Evolutionary conservation across 2,113 vertebrate species (phyloP), one percentile per base, ranked within the genome.

Genomic region (Meleagris gallopavo): DNA sequence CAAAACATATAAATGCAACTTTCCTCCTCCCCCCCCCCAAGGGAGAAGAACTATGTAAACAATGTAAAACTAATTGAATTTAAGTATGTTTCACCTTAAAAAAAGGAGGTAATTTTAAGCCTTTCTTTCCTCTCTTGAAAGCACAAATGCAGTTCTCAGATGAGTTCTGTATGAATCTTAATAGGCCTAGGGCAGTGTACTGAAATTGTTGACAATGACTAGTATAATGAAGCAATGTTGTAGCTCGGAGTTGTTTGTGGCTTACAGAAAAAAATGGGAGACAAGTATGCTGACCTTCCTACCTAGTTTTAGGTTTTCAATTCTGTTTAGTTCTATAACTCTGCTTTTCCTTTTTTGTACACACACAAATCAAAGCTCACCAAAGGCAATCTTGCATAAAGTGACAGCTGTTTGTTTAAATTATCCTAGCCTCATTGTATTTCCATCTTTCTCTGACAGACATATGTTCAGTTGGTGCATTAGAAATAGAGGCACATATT

Each of bases 341-440:
- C 22, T 80, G 38, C 55, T 77, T 74, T 77, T 85, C n/a, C n/a
- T 64, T 67, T 60, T 79, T 60, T 32, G 65, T 78, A 70, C 72
- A 65, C 72, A 62, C 60, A 94, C 93, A 97, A 95, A 97, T 97
- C 95, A 97, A 95, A 97, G 90, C 94, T 98, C 95, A 97, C 92
- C 96, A 87, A 91, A 97, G 94, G 96, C 96, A 95, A 88, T 88
- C 89, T 85, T 94, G 95, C 95, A 96, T 94, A 89, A 97, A 97
- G 96, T 97, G 97, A 97, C 96, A 97, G 96, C 95, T 98, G 97
- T 96, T 98, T 97, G 95, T 97, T 97, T 97, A 96, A 97, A 98
- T 98, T 97, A 96, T 84, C 88, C 71, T n/a, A 93, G 80, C 87
- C 89, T 96, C 92, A 17, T 82, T 97, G 89, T 95, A 79, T 95